These are phyloP conservation scores for Euphonia xanthogaster DNA, from an alignment of 2,797 vertebrate species.

Conservation along the genomic window DNA sequence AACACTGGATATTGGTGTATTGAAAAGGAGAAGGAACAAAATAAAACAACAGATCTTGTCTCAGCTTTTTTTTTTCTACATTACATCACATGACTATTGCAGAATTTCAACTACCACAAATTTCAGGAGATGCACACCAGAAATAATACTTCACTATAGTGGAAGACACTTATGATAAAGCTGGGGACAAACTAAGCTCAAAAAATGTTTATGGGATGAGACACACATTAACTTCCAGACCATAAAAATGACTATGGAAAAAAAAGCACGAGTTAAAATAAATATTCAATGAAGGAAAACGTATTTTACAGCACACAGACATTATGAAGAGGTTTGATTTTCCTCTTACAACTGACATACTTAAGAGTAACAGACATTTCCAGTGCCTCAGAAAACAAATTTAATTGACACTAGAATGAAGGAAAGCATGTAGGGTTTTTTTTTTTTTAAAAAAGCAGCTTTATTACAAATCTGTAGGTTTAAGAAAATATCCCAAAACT, in stretches of 20 bases:
- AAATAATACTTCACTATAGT: neutral
- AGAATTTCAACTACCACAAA: neutral
- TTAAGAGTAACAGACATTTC: neutral
- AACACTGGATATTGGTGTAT: neutral
- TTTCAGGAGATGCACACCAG: neutral
- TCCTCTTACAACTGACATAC: neutral
- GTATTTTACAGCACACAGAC: neutral
- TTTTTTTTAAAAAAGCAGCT: neutral
- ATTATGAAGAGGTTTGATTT: neutral
- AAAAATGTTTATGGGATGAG: neutral
- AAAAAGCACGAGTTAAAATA: neutral
- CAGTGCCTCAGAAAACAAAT: neutral
- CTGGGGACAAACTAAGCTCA: neutral
- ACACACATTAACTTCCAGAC: neutral
- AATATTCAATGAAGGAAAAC: neutral
- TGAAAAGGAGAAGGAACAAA: neutral
- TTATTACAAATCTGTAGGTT: conserved; percentile 59
- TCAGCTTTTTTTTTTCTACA: neutral
- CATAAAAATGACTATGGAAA: neutral
- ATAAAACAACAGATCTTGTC: neutral
- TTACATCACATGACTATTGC: neutral
- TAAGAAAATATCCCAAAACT: conserved; percentile 61
- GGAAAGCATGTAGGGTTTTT: neutral
- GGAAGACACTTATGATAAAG: neutral
- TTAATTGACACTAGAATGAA: neutral